phyloP scores from a whole-genome alignment of 2,888 invertebrate genomes.

The Zootermopsis nevadensis region DNA sequence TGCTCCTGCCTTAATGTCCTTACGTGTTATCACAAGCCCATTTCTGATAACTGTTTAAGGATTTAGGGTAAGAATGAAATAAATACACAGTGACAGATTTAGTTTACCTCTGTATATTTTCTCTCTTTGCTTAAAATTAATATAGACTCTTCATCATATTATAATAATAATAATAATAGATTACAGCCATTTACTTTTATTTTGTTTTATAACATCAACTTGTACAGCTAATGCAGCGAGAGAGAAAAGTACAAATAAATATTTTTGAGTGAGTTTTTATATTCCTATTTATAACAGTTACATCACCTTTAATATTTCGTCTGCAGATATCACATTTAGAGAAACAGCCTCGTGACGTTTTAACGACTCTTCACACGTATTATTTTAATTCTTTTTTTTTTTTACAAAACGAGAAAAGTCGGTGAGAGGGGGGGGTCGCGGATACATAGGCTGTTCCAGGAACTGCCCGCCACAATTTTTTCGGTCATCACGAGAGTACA shows the following conservation, averaged over 20 bases:
- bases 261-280: conserved; percentile 53
- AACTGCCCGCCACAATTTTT: conserved; percentile 19
- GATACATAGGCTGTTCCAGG: conserved; percentile 28
- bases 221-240: conserved; percentile 60
- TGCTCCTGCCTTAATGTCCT: too few species aligned
- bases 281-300: conserved; percentile 48
- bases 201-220: conserved; percentile 60
- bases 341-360: conserved; percentile 63
- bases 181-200: conserved; percentile 54
- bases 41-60: not conserved
- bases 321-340: conserved; percentile 64
- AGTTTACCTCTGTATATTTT: conserved; percentile 55
- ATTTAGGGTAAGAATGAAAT: not conserved
- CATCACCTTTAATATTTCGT: conserved; percentile 45
- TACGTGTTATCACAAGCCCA: too few species aligned
- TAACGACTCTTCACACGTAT: conserved; percentile 21
- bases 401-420: not conserved
- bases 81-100: not conserved
- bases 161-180: conserved; percentile 53
- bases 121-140: conserved; percentile 57
- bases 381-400: not conserved
- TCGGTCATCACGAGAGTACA: conserved; percentile 24
- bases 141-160: conserved; percentile 49
- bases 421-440: not conserved
- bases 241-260: conserved; percentile 63